A percentile compares a stretch with the other conserved stretches of the same genome.
These are phyloP conservation scores for Meteorus colon DNA, from an alignment of 2,888 invertebrate genomes.

Conservation along the genomic window DNA sequence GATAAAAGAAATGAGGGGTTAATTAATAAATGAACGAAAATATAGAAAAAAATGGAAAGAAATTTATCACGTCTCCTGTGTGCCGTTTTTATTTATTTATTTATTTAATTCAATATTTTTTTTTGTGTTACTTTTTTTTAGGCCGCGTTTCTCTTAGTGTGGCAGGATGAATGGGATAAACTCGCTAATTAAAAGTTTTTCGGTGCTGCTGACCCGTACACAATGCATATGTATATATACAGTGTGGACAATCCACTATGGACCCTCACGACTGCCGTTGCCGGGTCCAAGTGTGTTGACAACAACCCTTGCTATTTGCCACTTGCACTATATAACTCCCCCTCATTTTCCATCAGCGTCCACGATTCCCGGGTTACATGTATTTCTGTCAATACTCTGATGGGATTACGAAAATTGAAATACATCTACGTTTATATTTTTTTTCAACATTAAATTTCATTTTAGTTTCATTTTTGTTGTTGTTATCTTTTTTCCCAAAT, in stretches of 20 bases:
- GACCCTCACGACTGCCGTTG: conserved; percentile 23
- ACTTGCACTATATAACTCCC: background rate
- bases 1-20: background rate
- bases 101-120: conserved; percentile 36
- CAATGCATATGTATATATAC: conserved; percentile 1
- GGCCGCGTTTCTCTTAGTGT: conserved; percentile 56
- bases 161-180: conserved; percentile 64
- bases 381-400: background rate
- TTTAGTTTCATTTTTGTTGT: no score
- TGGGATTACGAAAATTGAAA: background rate
- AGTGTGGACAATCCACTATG: background rate
- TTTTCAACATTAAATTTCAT: no score
- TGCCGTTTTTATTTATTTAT: conserved; percentile 25
- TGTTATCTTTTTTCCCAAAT: no score
- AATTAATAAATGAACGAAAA: background rate
- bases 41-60: background rate
- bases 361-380: no score
- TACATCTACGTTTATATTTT: background rate
- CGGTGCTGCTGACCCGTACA: conserved; percentile 37
- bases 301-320: background rate
- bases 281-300: background rate
- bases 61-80: conserved; percentile 32
- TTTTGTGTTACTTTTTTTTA: conserved; percentile 47
- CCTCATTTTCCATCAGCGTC: background rate
- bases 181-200: conserved; percentile 69